These are phyloP conservation scores for Paramacrobiotus metropolitanus DNA, from an alignment of 1,140 invertebrate genomes.

Conservation along the genomic window DNA sequence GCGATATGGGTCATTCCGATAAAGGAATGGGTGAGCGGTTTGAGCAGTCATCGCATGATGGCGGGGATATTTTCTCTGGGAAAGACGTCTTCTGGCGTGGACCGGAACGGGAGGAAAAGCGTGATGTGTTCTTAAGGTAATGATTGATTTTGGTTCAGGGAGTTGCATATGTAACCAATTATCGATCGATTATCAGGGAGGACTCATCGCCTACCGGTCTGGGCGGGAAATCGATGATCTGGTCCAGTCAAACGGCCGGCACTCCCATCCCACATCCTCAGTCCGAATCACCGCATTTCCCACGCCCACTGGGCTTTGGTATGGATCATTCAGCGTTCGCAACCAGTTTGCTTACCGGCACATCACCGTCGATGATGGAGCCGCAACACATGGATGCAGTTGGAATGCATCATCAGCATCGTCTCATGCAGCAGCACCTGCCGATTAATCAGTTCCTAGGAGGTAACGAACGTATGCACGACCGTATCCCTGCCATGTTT, in stretches of 20 bases:
- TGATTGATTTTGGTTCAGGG: no score
- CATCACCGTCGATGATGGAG: not conserved
- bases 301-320: not conserved
- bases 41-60: not conserved
- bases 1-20: not conserved
- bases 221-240: not conserved
- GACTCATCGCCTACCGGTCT: no score
- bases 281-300: not conserved
- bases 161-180: no score
- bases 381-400: not conserved
- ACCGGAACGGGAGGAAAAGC: not conserved
- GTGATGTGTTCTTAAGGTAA: not conserved
- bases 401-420: not conserved
- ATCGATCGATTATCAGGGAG: no score
- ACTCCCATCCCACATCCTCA: not conserved
- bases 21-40: not conserved
- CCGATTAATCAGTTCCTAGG: not conserved
- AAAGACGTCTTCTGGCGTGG: constrained; percentile 2
- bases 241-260: not conserved
- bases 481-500: not conserved
- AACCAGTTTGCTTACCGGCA: not conserved
- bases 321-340: not conserved
- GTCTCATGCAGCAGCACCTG: not conserved
- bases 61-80: not conserved
- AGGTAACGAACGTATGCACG: not conserved